A percentile compares a stretch with the other conserved stretches of the same genome.
These are phyloP conservation scores for Scaptodrosophila lebanonensis DNA, from an alignment of 1,140 invertebrate genomes.

Conservation along the genomic window DNA sequence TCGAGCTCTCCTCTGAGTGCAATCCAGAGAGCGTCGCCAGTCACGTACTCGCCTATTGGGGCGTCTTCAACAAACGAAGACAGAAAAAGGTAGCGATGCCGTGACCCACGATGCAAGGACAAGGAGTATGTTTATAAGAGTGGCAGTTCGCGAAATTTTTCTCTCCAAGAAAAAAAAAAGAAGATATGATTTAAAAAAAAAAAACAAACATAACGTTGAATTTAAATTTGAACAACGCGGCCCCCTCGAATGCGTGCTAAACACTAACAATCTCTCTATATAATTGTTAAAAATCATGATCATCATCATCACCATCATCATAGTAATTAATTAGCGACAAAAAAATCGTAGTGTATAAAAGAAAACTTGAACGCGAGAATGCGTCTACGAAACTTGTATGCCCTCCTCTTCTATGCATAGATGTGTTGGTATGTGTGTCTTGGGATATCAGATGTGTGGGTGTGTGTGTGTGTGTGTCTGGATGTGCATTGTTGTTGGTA, in stretches of 20 bases:
- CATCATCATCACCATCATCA: conserved; percentile 22
- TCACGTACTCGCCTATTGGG: not conserved
- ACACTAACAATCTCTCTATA: conserved; percentile 57
- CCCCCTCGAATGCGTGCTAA: conserved; percentile 21
- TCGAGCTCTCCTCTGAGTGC: too few relatives aligned
- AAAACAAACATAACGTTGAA: conserved; percentile 10
- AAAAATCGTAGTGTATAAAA: conserved; percentile 38
- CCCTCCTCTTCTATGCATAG: conserved; percentile 9
- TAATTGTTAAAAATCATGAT: conserved; percentile 44
- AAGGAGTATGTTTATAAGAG: conserved; percentile 1
- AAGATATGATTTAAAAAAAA: conserved; percentile 8
- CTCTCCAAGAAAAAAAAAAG: conserved; percentile 24
- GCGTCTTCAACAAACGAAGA: conserved; percentile 65
- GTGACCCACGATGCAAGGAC: too few relatives aligned
- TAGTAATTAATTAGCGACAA: conserved; percentile 35
- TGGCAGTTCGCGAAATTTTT: too few relatives aligned
- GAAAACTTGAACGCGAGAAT: conserved; percentile 4
- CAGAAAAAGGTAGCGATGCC: conserved; percentile 17
- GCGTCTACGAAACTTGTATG: not conserved
- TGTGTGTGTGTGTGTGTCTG: conserved; percentile 6
- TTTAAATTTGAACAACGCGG: conserved; percentile 10
- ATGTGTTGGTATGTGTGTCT: conserved; percentile 6
- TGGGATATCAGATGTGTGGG: too few relatives aligned
- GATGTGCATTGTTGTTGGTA: conserved; percentile 11
- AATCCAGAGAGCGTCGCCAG: too few relatives aligned